Conservation (phyloP, 1,140 invertebrate species). For the Ostrea denselamellosa region DNA sequence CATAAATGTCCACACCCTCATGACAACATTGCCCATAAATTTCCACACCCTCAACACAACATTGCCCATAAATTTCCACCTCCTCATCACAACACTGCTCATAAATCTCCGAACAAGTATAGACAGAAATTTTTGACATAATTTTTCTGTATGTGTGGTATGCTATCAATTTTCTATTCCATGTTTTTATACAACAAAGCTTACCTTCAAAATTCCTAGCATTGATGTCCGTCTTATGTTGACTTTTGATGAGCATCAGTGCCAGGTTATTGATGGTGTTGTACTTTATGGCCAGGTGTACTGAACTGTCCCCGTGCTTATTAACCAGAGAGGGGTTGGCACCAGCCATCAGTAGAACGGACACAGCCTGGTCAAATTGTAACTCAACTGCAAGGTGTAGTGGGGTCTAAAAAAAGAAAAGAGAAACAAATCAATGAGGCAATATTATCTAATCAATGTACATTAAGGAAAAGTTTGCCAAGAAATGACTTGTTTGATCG, state of each 20-base stretch:
- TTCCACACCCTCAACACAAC: too few relatives aligned
- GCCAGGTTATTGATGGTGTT: conserved; percentile 54
- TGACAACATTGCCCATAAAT: too few relatives aligned
- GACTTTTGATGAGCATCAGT: conserved; percentile 55
- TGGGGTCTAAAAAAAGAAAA: conserved; percentile 61
- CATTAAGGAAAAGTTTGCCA: too few relatives aligned
- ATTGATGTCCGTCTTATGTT: conserved; percentile 59
- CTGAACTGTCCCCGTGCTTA: conserved; percentile 61
- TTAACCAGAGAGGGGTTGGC: conserved; percentile 66
- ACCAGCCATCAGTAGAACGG: conserved; percentile 63
- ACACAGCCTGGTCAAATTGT: conserved; percentile 59
- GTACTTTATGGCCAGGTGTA: conserved; percentile 67
- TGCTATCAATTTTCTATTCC: too few relatives aligned
- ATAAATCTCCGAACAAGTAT: too few relatives aligned
- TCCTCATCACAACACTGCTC: too few relatives aligned
- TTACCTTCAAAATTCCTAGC: conserved; percentile 70
- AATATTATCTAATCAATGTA: background rate
- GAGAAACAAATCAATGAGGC: background rate
- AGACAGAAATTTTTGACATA: too few relatives aligned
- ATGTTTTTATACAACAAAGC: too few relatives aligned
- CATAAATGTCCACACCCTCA: too few relatives aligned
- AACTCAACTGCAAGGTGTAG: conserved; percentile 70
- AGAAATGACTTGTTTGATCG: too few relatives aligned
- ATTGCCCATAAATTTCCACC: too few relatives aligned
- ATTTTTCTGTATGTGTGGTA: too few relatives aligned